Base-by-base conservation (phyloP, 2,888 invertebrate species). In the Ectemnius continuus region DNA sequence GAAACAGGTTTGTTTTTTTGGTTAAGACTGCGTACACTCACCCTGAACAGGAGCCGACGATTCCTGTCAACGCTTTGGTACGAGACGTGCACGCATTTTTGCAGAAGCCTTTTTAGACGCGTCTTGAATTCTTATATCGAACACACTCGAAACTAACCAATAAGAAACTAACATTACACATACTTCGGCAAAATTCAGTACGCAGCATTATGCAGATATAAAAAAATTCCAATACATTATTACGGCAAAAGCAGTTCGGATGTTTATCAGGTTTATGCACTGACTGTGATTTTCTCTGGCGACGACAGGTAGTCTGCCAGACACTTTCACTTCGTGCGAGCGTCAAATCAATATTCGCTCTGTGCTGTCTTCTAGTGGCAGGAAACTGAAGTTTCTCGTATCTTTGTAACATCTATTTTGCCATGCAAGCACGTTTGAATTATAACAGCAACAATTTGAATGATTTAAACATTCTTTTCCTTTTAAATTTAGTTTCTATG, bases 51-150 rank as follows among this genome's bases (percentile, higher is more conserved):
- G 16, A 67, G 57, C 23, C 58, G 57, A 20, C 62, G 68, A 8
- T 48, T 70, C 61, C 69, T 58, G 52, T 79, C 70, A 79, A 68
- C 67, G 60, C 64, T 47, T 60, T 65, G 70, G 57, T 80, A 83
- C 2, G 72, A 69, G 28, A 62, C 76, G 60, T 76, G 47, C 16
- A 78, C 74, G 67, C 82, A 82, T 82, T 83, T 82, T 47, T 83
- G 83, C 56, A 82, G 57, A 45, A 83, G 18, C 56, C 83, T 68
- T 69, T 78, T 83, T 46, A 83, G 61, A 14, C 76, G 71, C 78
- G 83, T 83, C 57, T 16, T 70, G 65, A 36, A 63, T 2, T 3
- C n/a, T 28, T 23, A 26, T 11, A 16, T 8, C 36, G n/a, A 56
- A 20, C 66, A 16, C 36, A 36, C 36, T 36, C 16, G 52, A 52